Percentiles rank a stretch among this genome's conserved stretches.
These are phyloP conservation scores for Takifugu bimaculatus DNA, from an alignment of 2,113 vertebrate species.

Conservation along the genomic window DNA sequence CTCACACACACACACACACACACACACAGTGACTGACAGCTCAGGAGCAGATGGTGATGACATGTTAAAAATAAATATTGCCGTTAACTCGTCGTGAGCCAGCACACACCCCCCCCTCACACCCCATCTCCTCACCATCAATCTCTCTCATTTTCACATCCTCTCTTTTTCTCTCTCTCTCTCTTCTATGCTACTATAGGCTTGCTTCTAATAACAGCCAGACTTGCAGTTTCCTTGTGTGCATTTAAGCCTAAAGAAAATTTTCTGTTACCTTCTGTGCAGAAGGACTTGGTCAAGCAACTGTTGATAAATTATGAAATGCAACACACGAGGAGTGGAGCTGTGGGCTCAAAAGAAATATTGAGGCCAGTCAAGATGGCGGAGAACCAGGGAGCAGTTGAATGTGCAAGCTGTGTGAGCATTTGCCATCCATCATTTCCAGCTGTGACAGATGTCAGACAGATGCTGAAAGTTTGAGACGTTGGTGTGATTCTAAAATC, in stretches of 20 bases:
- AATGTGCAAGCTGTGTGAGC: constrained; percentile 5
- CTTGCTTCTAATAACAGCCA: constrained; percentile 41
- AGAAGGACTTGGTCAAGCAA: constrained; percentile 53
- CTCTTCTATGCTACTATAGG: background rate
- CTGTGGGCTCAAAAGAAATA: constrained; percentile 67
- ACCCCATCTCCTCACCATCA: constrained; percentile 19
- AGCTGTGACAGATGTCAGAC: constrained; percentile 42
- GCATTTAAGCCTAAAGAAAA: constrained; percentile 63
- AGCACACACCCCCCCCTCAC: constrained; percentile 14
- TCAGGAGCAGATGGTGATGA: constrained; percentile 75
- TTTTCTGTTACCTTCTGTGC: constrained; percentile 42
- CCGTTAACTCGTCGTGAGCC: constrained; percentile 66
- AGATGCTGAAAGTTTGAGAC: constrained; percentile 33
- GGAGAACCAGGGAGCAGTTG: constrained; percentile 23
- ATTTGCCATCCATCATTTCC: constrained; percentile 24
- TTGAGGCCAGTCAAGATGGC: constrained; percentile 52
- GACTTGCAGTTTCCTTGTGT: constrained; percentile 59
- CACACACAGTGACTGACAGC: constrained; percentile 49
- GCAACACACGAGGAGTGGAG: constrained; percentile 50
- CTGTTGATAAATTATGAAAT: constrained; percentile 73
- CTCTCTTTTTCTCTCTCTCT: constrained; percentile 22
- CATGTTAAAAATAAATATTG: constrained; percentile 75
- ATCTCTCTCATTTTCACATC: constrained; percentile 16
- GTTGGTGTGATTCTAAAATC: background rate
- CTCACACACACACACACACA: constrained; percentile 17